Conservation (phyloP, 2,113 vertebrate species). For the Leucoraja erinaceus region DNA sequence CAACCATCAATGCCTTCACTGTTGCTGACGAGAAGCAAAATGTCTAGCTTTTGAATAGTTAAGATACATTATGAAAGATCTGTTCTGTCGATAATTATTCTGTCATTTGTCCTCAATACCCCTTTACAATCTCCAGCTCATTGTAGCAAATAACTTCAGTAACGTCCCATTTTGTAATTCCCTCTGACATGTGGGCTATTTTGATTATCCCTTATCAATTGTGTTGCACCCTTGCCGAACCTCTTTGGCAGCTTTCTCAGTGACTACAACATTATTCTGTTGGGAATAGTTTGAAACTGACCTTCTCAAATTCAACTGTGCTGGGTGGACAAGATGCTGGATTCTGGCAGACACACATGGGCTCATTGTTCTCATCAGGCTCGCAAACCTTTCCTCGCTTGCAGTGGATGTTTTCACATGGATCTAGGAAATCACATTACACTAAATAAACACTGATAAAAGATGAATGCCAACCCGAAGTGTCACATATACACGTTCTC, state of each 20-base stretch:
- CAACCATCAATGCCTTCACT: background rate
- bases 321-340: conserved; percentile 76
- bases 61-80: background rate
- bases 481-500: too few species aligned
- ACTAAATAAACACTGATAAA: background rate
- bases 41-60: background rate
- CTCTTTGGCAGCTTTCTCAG: background rate
- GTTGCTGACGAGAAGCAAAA: background rate
- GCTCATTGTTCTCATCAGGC: conserved; percentile 82
- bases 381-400: conserved; percentile 97
- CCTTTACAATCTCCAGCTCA: background rate
- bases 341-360: conserved; percentile 97
- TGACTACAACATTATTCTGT: background rate
- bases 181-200: background rate
- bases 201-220: background rate
- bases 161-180: background rate
- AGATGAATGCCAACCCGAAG: too few species aligned
- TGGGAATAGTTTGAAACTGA: conserved; percentile 49
- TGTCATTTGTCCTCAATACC: background rate
- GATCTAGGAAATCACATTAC: conserved; percentile 57
- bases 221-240: background rate
- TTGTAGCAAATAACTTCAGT: background rate
- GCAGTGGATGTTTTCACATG: conserved; percentile 91
- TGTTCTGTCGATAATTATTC: background rate
- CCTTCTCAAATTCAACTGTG: conserved; percentile 82